A percentile compares a stretch with the other conserved stretches of the same genome.
Conservation (phyloP, 2,797 vertebrate genomes). For the Urophycis tenuis region DNA sequence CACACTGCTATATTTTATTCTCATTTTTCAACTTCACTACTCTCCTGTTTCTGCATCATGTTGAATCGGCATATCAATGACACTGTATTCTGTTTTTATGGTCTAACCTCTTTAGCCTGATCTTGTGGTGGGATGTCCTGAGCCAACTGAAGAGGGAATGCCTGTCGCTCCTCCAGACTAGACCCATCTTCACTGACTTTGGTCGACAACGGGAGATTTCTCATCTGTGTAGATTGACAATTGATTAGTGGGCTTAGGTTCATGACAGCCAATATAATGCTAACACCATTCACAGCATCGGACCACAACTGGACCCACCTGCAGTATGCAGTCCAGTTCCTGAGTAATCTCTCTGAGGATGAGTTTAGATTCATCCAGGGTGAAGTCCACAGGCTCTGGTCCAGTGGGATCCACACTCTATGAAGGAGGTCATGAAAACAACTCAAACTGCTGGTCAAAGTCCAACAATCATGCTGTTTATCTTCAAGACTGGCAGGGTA, state of each 20-base stretch:
- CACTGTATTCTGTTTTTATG: not conserved
- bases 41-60: no score
- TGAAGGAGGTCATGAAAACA: not conserved
- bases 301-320: slow-evolving; percentile 1
- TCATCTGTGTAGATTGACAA: not conserved
- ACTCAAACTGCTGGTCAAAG: not conserved
- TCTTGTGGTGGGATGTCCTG: not conserved
- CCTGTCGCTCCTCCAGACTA: slow-evolving; percentile 9
- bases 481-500: not conserved
- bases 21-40: no score
- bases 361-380: slow-evolving; percentile 13
- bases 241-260: not conserved
- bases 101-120: not conserved
- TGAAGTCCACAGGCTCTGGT: not conserved
- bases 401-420: not conserved
- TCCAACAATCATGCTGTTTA: not conserved
- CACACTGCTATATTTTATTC: no score
- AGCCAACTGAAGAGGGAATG: slow-evolving; percentile 21
- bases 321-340: slow-evolving; percentile 7
- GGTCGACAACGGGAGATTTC: not conserved
- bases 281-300: not conserved
- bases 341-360: slow-evolving; percentile 8
- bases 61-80: no score
- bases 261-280: not conserved
- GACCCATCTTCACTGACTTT: slow-evolving; percentile 2